Evolutionary conservation across 2,888 invertebrate genomes (phyloP), one percentile per base, ranked within the genome.

Genomic region (Cheilosia impressa): DNA sequence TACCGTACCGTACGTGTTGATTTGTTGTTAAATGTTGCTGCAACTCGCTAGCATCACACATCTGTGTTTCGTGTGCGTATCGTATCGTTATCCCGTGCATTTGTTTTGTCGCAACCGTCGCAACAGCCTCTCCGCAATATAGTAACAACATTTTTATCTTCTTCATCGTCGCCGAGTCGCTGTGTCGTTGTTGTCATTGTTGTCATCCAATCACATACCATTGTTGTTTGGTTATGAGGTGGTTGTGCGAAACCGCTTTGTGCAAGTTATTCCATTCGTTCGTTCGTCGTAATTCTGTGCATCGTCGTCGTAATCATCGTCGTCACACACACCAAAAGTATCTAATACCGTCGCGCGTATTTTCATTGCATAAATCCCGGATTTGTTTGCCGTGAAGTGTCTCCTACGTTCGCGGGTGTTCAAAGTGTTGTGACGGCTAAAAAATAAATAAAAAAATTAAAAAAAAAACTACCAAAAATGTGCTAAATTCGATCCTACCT

Each of bases 21-120:
- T 75, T 69, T 69, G 73, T 73, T 69, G 38, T 68, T 57, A 50
- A 76, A 75, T 84, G 84, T 84, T 84, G 73, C 83, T 79, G 83
- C 79, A 83, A 83, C 83, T 65, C 57, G 41, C 78, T 47, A 50
- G 83, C 68, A 69, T 78, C 72, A 66, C 45, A 75, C 55, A 81
- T 55, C 52, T 77, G 69, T 69, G 47, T 69, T 57, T 69, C 69
- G 69, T 63, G 71, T 71, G 69, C 78, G 78, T 78, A 71, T 63
- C 78, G 63, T 65, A 78, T 78, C 43, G 80, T 75, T 75, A 81
- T 57, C 24, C 45, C 60, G 38, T 68, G 55, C 62, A 62, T 62
- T 71, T 63, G 57, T 27, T 71, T 38, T 45, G 66, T n/a, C 55
- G 34, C 27, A 41, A 53, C n/a, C 17, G 69, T 22, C 60, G 41